phyloP scores from a whole-genome alignment of 1,140 invertebrate genomes.

The Hestina assimilis region DNA sequence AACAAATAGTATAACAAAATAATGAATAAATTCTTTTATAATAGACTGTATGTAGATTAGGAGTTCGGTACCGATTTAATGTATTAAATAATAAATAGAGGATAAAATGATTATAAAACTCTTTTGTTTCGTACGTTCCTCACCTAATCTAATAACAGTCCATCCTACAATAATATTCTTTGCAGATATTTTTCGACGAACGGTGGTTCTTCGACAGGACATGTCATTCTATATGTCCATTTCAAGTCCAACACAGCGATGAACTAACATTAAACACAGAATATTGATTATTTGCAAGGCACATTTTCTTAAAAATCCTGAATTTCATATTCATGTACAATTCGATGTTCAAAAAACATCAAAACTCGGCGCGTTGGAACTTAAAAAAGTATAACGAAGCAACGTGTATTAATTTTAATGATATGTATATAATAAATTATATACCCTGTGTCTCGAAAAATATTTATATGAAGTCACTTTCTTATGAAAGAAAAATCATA shows the following conservation, averaged over 20 bases:
- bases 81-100: constrained; percentile 4
- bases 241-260: constrained; percentile 45
- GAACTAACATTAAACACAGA: constrained; percentile 76
- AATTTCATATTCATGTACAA: constrained; percentile 66
- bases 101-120: constrained; percentile 15
- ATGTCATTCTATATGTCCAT: constrained; percentile 24
- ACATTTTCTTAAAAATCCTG: constrained; percentile 77
- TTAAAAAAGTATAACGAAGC: constrained; percentile 39
- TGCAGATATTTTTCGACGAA: constrained; percentile 23
- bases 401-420: constrained; percentile 56
- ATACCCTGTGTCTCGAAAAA: constrained; percentile 73
- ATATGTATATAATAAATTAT: constrained; percentile 68
- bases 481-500: constrained; percentile 40
- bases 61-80: constrained; percentile 6
- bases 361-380: constrained; percentile 49
- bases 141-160: constrained; percentile 36
- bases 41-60: constrained; percentile 34
- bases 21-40: constrained; percentile 35
- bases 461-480: constrained; percentile 40
- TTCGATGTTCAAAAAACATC: constrained; percentile 54
- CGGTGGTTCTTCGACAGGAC: constrained; percentile 31
- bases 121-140: constrained; percentile 17
- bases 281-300: constrained; percentile 77
- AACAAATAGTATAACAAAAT: constrained; percentile 52
- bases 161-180: constrained; percentile 21